phyloP scores from a whole-genome alignment of 2,113 vertebrate genomes.

The Dissostichus mawsoni region DNA sequence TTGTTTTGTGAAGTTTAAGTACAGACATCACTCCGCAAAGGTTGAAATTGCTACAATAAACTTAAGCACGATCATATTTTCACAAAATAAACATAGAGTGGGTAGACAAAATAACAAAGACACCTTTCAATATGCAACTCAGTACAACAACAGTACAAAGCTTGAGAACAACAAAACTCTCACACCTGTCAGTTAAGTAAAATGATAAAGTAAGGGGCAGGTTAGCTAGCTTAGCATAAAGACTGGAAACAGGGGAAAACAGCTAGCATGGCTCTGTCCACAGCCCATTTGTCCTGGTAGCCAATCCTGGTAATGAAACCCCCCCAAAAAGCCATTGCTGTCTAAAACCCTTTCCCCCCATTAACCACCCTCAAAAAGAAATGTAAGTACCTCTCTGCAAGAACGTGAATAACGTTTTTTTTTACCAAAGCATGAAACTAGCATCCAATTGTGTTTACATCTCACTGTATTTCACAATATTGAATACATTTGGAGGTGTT shows the following conservation, averaged over 20 bases:
- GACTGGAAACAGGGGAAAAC: background rate
- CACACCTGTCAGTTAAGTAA: no score
- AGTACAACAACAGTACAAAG: background rate
- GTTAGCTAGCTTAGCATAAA: no score
- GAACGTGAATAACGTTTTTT: background rate
- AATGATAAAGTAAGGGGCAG: no score
- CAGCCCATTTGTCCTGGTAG: no score
- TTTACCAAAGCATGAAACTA: background rate
- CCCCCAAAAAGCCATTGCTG: background rate
- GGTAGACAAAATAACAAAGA: constrained; percentile 16
- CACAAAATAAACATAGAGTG: constrained; percentile 3
- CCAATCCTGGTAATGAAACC: background rate
- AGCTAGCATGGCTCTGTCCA: background rate
- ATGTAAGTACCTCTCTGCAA: background rate
- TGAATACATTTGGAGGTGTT: background rate
- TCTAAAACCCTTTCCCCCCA: background rate
- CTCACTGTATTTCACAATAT: background rate
- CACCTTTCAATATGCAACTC: background rate
- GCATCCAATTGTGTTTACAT: background rate
- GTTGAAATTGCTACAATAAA: constrained; percentile 3
- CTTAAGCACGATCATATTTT: background rate
- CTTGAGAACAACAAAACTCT: background rate
- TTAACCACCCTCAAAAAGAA: background rate
- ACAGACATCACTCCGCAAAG: background rate
- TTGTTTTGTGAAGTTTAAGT: background rate